phyloP scores from a whole-genome alignment of 2,888 invertebrate species.

The Hedychridium roseum region DNA sequence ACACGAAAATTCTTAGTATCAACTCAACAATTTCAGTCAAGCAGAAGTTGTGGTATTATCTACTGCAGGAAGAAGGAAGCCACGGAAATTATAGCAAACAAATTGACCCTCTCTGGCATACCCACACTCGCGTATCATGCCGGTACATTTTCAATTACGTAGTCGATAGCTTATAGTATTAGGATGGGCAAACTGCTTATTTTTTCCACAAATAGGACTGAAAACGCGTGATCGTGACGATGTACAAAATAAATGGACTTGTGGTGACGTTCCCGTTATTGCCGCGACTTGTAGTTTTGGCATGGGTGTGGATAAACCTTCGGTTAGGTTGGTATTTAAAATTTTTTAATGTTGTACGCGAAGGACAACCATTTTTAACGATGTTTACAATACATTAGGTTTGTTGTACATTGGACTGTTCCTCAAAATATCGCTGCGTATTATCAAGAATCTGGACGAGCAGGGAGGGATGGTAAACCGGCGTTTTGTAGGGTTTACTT shows the following conservation, averaged over 20 bases:
- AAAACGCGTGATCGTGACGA: constrained; percentile 76
- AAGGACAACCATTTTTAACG: not conserved
- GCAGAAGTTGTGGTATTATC: constrained; percentile 82
- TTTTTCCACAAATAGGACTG: constrained; percentile 66
- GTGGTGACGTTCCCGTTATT: constrained; percentile 87
- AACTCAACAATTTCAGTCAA: constrained; percentile 48
- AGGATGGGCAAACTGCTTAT: not conserved
- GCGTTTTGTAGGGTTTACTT: constrained; percentile 92
- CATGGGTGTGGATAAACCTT: constrained; percentile 98
- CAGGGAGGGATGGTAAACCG: constrained; percentile 91
- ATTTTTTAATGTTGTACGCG: no score
- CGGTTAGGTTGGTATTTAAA: constrained; percentile 72
- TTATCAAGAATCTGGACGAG: constrained; percentile 96
- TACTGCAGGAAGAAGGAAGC: constrained; percentile 94
- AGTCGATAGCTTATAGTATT: not conserved
- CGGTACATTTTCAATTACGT: no score
- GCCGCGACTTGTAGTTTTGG: constrained; percentile 98
- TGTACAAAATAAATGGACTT: constrained; percentile 93
- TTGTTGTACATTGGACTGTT: constrained; percentile 94
- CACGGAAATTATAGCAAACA: constrained; percentile 83
- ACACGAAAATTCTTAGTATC: not conserved
- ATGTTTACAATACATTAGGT: constrained; percentile 22
- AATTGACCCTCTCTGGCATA: constrained; percentile 78
- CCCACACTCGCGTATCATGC: constrained; percentile 89
- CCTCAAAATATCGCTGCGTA: constrained; percentile 95